Evolutionary conservation across 35 echinoderm and acorn worm species (phyloP), one percentile per base, ranked within the genome.

Genomic region (Holothuria glaberrima): DNA sequence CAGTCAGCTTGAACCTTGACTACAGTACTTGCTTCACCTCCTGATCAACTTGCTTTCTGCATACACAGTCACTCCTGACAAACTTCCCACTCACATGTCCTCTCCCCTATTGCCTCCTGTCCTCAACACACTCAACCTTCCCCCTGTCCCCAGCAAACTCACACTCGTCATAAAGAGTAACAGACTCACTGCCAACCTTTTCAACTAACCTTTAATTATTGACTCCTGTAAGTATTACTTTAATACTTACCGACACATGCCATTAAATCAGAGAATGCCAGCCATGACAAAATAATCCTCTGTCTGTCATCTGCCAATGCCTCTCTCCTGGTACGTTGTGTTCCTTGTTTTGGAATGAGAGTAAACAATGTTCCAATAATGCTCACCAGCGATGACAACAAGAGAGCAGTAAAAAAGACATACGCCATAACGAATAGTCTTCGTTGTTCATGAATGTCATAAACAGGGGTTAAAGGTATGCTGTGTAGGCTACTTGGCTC

Each of bases 261-360:
- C 14, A 71, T 1, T 27, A 87, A 59, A 87, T 87, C 85, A 34
- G 85, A 67, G 12, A 32, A 60, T 46, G 85, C 85, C 66, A 87
- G 65, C 85, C 85, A 87, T 10, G 62, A 69, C 61, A 87, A 62
- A 52, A 87, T 87, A 27, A 67, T 87, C 35, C 85, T 36, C 60
- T 67, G 85, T 26, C 85, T 87, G 30, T 69, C 85, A 29, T 87
- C 85, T 27, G 60, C n/a, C 20, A 87, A 31, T 21, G 85, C 85
- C 34, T 87, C 85, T 87, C 44, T 22, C 35, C 85, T 87, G 20
- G 85, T 69, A 7, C 85, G 33, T n/a, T 38, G 60, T 12, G 24
- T 48, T 48, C 85, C 61, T n/a, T 33, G 30, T 52, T 87, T 87
- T 5, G 85, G 85, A 12, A 70, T 21, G 28, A 87, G 65, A 9